Conservation (phyloP, 1,140 invertebrate genomes). For the Papilio xuthus region DNA sequence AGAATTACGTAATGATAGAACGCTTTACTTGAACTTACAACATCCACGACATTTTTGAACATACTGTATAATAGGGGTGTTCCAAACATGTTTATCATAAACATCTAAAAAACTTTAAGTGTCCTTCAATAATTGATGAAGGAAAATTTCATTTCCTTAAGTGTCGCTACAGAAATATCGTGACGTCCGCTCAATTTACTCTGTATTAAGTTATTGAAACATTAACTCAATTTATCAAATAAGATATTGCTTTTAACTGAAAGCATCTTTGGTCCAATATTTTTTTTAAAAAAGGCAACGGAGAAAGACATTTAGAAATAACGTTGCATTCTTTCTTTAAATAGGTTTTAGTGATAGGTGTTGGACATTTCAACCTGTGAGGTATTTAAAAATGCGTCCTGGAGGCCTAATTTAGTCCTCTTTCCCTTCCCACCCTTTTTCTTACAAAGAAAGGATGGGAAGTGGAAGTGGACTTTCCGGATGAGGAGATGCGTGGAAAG, state of each 20-base stretch:
- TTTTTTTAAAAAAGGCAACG: background rate
- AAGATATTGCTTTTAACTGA: background rate
- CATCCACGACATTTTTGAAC: background rate
- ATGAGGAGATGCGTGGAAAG: no score
- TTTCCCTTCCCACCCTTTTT: no score
- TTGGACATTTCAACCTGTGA: background rate
- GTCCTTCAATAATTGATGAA: background rate
- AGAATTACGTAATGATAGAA: background rate
- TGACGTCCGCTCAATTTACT: background rate
- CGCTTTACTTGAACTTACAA: background rate
- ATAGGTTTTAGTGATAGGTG: background rate
- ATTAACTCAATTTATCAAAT: background rate
- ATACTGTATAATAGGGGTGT: background rate
- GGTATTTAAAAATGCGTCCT: no score
- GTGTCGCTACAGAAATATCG: background rate
- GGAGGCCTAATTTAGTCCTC: no score
- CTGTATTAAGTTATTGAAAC: background rate
- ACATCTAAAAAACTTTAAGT: background rate
- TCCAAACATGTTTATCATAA: background rate
- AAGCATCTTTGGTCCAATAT: background rate
- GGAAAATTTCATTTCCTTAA: slow-evolving; percentile 5
- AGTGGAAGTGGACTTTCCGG: no score
- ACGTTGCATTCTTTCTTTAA: background rate
- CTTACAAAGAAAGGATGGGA: no score
- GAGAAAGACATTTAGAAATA: background rate